Conservation (phyloP, 2,888 invertebrate species). For the Drosophila macrospina region DNA sequence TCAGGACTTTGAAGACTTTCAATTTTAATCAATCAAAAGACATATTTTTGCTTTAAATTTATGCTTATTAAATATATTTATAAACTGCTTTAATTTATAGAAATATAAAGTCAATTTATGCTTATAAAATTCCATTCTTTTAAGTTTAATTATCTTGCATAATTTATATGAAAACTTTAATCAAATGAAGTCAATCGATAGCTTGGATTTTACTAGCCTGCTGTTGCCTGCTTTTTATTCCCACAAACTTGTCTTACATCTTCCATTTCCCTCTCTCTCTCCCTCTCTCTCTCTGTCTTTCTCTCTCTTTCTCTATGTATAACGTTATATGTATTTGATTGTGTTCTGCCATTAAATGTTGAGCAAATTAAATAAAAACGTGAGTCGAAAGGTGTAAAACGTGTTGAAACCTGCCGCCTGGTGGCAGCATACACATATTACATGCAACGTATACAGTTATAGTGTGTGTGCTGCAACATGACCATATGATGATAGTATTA, state of each 20-base stretch:
- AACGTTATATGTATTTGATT: conserved; percentile 37
- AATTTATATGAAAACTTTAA: neutral
- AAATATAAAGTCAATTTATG: too few relatives aligned
- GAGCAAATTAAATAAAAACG: conserved; percentile 61
- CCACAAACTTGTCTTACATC: neutral
- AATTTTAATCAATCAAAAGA: neutral
- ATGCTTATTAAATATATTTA: too few relatives aligned
- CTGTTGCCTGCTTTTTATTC: neutral
- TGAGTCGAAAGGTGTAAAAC: conserved; percentile 47
- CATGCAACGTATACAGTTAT: neutral
- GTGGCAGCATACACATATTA: neutral
- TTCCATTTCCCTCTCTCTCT: neutral
- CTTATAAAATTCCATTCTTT: neutral
- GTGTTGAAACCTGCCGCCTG: conserved; percentile 23
- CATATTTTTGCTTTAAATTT: too few relatives aligned
- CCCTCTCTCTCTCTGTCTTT: too few relatives aligned
- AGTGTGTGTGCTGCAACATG: conserved; percentile 26
- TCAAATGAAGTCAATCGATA: neutral
- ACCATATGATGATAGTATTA: conserved; percentile 67
- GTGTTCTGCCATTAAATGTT: conserved; percentile 40
- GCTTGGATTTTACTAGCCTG: neutral
- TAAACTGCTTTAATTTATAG: too few relatives aligned
- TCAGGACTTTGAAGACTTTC: neutral
- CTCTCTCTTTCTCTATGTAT: too few relatives aligned
- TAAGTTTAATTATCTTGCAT: neutral